Base-by-base conservation (phyloP, 2,888 invertebrate genomes). In the Sialis fuliginosa region DNA sequence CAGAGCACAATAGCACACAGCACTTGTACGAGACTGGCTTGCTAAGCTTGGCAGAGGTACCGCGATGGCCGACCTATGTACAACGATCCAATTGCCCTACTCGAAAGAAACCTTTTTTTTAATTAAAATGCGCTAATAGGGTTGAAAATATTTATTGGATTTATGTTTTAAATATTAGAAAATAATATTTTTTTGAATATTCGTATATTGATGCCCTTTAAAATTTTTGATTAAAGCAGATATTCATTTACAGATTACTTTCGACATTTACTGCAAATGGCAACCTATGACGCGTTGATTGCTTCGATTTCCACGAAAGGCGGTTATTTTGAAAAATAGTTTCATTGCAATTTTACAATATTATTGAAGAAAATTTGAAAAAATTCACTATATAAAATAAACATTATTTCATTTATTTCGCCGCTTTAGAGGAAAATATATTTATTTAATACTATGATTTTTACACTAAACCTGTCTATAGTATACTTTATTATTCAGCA, bases 1-100 rank as follows among this genome's bases (percentile, higher is more conserved):
- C 53, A 65, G 64, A 67, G 68, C 63, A 66, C 65, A 70, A 70
- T 70, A 66, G 66, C 70, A 67, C 75, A 70, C 64, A 61, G 57
- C 64, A 65, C 65, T 62, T 59, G 59, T 59, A 60, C 62, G 62
- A 59, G 58, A 60, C 61, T 61, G 61, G 62, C 63, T 65, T 59
- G 57, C 61, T 60, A 62, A 62, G 63, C 63, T 62, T 61, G 61
- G 61, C 61, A 61, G 61, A 60, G 48, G 47, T 49, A 58, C 59
- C 60, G 62, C 63, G 62, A 64, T 64, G 64, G 64, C 64, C 57
- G 63, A 59, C 62, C 49, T 48, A 44, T 48, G 46, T 48, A 43
- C 48, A 48, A 48, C 48, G 47, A 48, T 41, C 48, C 48, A 49
- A 44, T 33, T 48, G 45, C 46, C 45, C 51, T 48, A 47, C 44